Base-by-base conservation (phyloP, 1,140 invertebrate genomes). In the Hycleus phaleratus region DNA sequence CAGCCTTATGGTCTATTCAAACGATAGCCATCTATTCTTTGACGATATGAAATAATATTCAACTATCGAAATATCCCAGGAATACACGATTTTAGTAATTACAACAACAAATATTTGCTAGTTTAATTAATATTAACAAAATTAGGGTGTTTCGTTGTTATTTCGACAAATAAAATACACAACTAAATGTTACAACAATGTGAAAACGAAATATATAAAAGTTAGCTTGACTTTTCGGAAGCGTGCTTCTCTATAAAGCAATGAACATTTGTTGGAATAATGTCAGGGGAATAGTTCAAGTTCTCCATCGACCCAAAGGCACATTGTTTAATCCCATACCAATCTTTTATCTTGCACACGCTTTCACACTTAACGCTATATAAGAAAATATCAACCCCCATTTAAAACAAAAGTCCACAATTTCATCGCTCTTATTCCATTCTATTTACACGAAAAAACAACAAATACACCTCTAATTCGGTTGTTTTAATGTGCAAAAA, bases 301-400 rank as follows among this genome's bases (percentile, higher is more conserved):
- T 58, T 46, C 58, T 55, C 55, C 49, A 50, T 56, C 58, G 54
- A 57, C 63, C 59, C 53, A 54, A 48, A 62, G 61, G 46, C 66
- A 66, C 66, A 61, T 71, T 68, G 58, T 68, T 70, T 70, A 71
- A 72, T 72, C 71, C 69, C 69, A 70, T 69, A 68, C 68, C 69
- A 73, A 73, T 73, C 69, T 71, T 71, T 73, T 73, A 71, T 67
- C 66, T 65, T 56, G 62, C 68, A 69, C 69, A 73, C 68, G 68
- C 61, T 73, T 71, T 69, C 69, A 70, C 71, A 71, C 69, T 71
- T 67, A 66, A 59, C 59, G 52, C 58, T 42, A 60, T 58, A 70
- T 66, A 65, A 66, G 64, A 61, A 70, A 67, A 67, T 67, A 67
- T 69, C 65, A 64, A 59, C 60, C 58, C 49, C 56, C 42, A 55